Base-by-base conservation (phyloP, 2,888 invertebrate species). In the Tryphoninae sp. region DNA sequence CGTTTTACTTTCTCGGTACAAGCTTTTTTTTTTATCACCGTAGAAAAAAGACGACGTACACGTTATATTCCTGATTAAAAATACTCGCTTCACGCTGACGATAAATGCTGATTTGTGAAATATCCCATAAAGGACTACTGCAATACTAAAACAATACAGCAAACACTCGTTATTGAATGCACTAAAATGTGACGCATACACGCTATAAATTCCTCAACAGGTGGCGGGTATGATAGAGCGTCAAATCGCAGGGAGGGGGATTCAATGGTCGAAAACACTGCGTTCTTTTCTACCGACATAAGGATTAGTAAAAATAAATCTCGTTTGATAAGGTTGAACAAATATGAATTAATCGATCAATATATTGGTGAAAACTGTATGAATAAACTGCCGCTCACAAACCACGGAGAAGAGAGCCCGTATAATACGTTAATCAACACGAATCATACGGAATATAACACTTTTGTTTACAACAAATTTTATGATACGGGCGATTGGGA, bases 181-280 rank as follows among this genome's bases (percentile, higher is more conserved):
- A 76, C 68, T 61, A 61, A 33, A 49, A 67, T 68, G 59, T 67
- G 75, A 76, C 75, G 67, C 65, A 55, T 51, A 11, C 11, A 33
- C 45, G 13, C 3, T 13, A 73, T 22, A 23, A 40, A 75, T 67
- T 75, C 42, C 49, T 75, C 74, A 75, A 75, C 74, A 75, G 74
- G 74, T 65, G 55, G 58, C 22, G 22, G 16, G 22, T 8, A 23
- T 8, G 26, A 13, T 16, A 42, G 33, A 33, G 33, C 33, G 33
- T 33, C 45, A 65, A 58, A 26, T 7, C 19, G 11, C 40, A 22
- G 11, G 19, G 55, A 26, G 26, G 13, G 6, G 13, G 0, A 3
- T 26, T 33, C 33, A 33, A 0, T 33, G 3, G 74, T 67, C 65
- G 65, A 26, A n/a, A 65, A 65, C 64, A 45, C 13, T 58, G 65